Evolutionary conservation across 2,113 vertebrate species (phyloP).

Genomic region (Chunga burmeisteri): DNA sequence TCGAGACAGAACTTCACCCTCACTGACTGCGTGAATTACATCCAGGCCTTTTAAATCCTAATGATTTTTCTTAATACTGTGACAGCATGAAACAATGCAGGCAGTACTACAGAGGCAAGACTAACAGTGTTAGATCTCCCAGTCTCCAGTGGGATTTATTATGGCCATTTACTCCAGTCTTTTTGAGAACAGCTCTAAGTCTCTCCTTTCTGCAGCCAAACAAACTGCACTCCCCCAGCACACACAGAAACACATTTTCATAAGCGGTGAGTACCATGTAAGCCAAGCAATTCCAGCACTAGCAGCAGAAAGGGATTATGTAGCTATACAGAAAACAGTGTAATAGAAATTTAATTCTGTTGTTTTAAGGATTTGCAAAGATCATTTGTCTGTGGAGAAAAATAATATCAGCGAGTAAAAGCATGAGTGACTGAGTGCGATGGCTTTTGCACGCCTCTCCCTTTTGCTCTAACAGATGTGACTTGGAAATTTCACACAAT

Average conservation of each 20-base stretch:
- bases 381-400: not conserved
- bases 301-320: not conserved
- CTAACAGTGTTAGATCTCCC: not conserved
- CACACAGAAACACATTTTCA: not conserved
- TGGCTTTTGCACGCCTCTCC: fast-evolving
- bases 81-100: fast-evolving
- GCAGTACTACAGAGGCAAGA: not conserved
- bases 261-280: not conserved
- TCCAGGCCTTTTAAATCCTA: not conserved
- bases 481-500: not conserved
- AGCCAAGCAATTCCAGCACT: not conserved
- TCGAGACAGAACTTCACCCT: not conserved
- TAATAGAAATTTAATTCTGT: not conserved
- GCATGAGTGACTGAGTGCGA: not conserved
- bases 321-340: not conserved
- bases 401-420: not conserved
- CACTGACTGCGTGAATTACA: not conserved
- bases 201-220: not conserved
- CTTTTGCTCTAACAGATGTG: not conserved
- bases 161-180: not conserved
- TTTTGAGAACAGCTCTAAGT: not conserved
- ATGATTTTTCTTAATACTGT: not conserved
- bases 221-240: not conserved
- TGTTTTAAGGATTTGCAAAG: not conserved
- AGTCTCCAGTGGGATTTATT: not conserved